A percentile compares a stretch with the other conserved stretches of the same genome.
Conservation (phyloP, 1,140 invertebrate species). For the Pemphigus obesinymphae region DNA sequence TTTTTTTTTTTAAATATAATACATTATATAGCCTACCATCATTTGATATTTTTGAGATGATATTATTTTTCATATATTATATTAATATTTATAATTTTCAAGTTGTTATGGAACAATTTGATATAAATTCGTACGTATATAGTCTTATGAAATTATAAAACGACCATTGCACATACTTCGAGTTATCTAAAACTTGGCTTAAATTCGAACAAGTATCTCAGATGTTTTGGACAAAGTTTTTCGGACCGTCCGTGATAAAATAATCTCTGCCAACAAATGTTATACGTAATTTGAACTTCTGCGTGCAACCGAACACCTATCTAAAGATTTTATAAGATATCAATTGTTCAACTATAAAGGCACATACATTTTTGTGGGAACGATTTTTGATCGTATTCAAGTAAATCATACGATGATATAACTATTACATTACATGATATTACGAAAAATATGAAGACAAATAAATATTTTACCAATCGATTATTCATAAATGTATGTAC, state of each 20-base stretch:
- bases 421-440: no score
- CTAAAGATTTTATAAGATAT: background rate
- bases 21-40: no score
- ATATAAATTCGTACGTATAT: background rate
- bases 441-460: no score
- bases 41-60: no score
- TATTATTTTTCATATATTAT: no score
- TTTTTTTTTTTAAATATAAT: no score
- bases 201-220: background rate
- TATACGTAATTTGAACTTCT: background rate
- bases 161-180: background rate
- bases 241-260: background rate
- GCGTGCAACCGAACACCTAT: no score
- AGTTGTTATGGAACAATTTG: background rate
- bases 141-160: background rate
- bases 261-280: constrained; percentile 9
- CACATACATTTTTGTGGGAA: background rate
- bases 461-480: no score
- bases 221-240: background rate
- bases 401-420: no score
- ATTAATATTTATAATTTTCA: no score
- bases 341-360: background rate
- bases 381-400: background rate
- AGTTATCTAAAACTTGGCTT: background rate
- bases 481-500: no score